phyloP scores from a whole-genome alignment of 2,113 vertebrate genomes.

The Stegostoma tigrinum region DNA sequence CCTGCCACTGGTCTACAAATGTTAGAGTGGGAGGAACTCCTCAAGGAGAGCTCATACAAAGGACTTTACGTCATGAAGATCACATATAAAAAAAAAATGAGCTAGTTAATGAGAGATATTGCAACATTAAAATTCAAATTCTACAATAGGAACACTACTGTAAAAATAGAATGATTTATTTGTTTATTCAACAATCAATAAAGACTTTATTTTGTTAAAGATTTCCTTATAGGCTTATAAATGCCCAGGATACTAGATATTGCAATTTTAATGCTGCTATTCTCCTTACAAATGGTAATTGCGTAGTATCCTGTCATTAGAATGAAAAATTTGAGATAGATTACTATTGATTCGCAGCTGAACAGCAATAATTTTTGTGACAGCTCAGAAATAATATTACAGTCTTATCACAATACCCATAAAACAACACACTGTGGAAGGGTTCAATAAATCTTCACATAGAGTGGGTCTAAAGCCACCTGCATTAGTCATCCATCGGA shows the following conservation, averaged over 20 bases:
- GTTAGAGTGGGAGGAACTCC: not conserved
- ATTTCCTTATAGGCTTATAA: conserved; percentile 22
- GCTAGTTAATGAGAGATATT: not conserved
- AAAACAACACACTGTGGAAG: conserved; percentile 10
- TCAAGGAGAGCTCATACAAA: not conserved
- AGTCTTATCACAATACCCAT: conserved; percentile 23
- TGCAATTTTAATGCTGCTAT: conserved; percentile 28
- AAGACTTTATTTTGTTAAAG: conserved; percentile 32
- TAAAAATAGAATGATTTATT: conserved; percentile 27
- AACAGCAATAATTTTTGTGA: conserved; percentile 22
- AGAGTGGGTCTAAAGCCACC: not conserved
- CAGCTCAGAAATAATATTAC: conserved; percentile 16
- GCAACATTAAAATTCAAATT: not conserved
- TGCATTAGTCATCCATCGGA: not conserved
- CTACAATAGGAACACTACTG: not conserved
- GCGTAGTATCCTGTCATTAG: not conserved
- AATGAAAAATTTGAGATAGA: conserved; percentile 3
- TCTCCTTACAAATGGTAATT: conserved; percentile 27
- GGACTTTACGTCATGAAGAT: not conserved
- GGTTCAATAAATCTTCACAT: conserved; percentile 17
- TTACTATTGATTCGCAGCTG: conserved; percentile 25
- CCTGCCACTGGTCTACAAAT: not conserved
- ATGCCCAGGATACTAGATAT: not conserved
- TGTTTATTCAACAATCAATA: not conserved
- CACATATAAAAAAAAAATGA: not conserved